Percentiles rank a stretch among this genome's conserved stretches.
Evolutionary conservation across 2,113 vertebrate species (phyloP).

Genomic region (Syngnathus typhle): DNA sequence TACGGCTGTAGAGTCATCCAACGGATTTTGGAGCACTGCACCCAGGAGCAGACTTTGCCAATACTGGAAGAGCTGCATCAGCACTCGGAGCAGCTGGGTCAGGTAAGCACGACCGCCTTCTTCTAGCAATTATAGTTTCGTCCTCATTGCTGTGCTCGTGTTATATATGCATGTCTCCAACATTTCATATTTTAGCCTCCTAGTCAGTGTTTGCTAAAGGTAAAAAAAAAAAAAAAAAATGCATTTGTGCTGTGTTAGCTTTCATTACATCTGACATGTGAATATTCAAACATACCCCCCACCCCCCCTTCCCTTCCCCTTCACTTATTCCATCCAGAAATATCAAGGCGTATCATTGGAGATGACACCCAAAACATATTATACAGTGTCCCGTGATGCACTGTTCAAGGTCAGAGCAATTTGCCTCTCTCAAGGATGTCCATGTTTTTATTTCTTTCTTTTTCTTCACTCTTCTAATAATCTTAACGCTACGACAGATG

Average conservation of each 20-base stretch:
- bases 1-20: constrained; percentile 97
- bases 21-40: constrained; percentile 93
- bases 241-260: constrained; percentile 46
- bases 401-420: constrained; percentile 78
- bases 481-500: constrained; percentile 31
- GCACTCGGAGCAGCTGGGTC: constrained; percentile 91
- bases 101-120: constrained; percentile 68
- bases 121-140: constrained; percentile 5
- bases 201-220: constrained; percentile 41
- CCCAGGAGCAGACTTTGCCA: constrained; percentile 89
- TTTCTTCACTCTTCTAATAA: constrained; percentile 17
- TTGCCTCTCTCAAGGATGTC: constrained; percentile 65
- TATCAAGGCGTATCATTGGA: constrained; percentile 79
- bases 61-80: constrained; percentile 92
- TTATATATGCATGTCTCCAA: constrained; percentile 48
- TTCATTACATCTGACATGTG: constrained; percentile 62
- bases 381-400: constrained; percentile 77
- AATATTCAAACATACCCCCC: constrained; percentile 66
- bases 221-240: constrained; percentile 41
- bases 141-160: constrained; percentile 19
- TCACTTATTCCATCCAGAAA: constrained; percentile 76
- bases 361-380: constrained; percentile 79
- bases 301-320: constrained; percentile 49
- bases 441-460: constrained; percentile 29
- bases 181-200: constrained; percentile 35